Evolutionary conservation across 2,888 invertebrate genomes (phyloP).

Genomic region (Ornithoptera priamus): DNA sequence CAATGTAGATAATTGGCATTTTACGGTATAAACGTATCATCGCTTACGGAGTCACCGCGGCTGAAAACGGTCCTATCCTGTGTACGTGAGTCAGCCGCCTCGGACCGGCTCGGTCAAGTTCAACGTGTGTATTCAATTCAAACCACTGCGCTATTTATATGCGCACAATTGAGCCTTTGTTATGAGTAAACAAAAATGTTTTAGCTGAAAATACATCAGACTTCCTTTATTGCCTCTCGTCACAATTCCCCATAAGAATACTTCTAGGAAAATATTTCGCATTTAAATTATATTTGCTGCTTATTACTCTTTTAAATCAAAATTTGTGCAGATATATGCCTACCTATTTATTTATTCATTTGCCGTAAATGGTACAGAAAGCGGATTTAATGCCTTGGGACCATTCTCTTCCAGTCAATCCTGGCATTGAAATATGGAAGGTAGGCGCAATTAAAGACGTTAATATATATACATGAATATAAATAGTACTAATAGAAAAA

Average conservation of each 20-base stretch:
- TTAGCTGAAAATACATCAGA: background rate
- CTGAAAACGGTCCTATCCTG: conserved; percentile 29
- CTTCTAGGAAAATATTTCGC: background rate
- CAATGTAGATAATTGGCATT: conserved; percentile 29
- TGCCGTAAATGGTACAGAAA: too few species aligned
- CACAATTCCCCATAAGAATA: background rate
- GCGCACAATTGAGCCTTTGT: conserved; percentile 25
- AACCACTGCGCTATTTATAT: conserved; percentile 22
- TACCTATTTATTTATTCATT: too few species aligned
- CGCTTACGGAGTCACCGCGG: conserved; percentile 21
- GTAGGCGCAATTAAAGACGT: too few species aligned
- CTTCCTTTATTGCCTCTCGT: background rate
- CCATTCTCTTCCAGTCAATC: too few species aligned
- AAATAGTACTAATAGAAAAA: too few species aligned
- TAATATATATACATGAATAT: too few species aligned
- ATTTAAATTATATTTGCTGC: background rate
- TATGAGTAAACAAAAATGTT: conserved; percentile 12
- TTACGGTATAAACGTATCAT: conserved; percentile 27
- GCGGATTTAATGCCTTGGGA: too few species aligned
- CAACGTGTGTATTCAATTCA: conserved; percentile 27
- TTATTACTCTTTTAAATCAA: too few species aligned
- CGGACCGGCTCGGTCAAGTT: conserved; percentile 26
- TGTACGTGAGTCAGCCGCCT: conserved; percentile 22
- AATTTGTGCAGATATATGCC: too few species aligned
- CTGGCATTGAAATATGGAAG: too few species aligned